phyloP scores from a whole-genome alignment of 2,888 invertebrate genomes.

The Bugula neritina region DNA sequence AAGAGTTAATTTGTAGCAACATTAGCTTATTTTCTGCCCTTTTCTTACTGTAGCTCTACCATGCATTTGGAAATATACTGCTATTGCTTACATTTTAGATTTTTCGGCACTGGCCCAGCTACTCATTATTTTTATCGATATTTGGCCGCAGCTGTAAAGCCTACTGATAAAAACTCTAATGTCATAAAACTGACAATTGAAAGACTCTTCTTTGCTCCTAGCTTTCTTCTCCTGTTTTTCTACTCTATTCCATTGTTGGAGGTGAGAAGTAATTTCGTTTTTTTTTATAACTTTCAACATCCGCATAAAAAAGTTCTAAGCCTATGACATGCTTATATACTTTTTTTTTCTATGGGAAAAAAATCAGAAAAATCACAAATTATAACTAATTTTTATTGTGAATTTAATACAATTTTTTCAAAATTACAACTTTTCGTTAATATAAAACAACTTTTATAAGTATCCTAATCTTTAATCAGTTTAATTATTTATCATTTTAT shows the following conservation, averaged over 20 bases:
- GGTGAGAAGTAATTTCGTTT: conserved; percentile 8
- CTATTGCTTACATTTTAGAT: neutral
- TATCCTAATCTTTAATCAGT: no score
- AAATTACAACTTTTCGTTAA: no score
- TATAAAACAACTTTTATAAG: no score
- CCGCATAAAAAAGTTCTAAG: no score
- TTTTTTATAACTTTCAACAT: neutral
- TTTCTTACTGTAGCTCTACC: neutral
- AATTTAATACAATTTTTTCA: no score
- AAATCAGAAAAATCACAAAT: no score
- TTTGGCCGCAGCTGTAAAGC: conserved; percentile 20
- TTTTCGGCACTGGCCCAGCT: conserved; percentile 28
- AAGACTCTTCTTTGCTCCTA: conserved; percentile 28
- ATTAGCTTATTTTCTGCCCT: no score
- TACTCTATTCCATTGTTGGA: conserved; percentile 28
- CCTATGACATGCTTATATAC: no score
- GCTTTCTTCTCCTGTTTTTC: conserved; percentile 28
- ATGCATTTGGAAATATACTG: neutral
- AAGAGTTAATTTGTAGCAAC: no score
- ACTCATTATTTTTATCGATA: conserved; percentile 28
- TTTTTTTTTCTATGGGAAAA: no score
- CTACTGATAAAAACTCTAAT: neutral
- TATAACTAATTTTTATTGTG: no score
- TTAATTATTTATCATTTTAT: no score
- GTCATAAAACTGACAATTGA: conserved; percentile 21